These are phyloP conservation scores for Enteromius viviparus DNA, from an alignment of 2,797 vertebrate genomes.

Conservation along the genomic window DNA sequence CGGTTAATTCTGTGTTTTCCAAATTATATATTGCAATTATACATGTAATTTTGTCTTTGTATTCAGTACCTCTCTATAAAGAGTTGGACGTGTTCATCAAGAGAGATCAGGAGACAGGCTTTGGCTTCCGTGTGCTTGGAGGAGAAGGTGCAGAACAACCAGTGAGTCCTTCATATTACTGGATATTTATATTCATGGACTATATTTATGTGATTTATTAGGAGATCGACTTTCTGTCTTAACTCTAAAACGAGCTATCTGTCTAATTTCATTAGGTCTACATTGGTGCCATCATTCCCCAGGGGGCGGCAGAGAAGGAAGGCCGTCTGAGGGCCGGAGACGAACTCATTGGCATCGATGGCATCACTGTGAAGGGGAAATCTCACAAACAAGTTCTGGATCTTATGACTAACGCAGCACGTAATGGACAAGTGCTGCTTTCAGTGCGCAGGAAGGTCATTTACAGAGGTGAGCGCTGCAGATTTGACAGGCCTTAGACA, in stretches of 20 bases:
- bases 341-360: slow-evolving; percentile 94
- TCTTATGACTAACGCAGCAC: slow-evolving; percentile 94
- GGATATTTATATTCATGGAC: not conserved
- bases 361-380: slow-evolving; percentile 90
- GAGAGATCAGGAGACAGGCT: slow-evolving; percentile 95
- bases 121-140: slow-evolving; percentile 96
- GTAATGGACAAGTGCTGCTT: slow-evolving; percentile 94
- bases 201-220: slow-evolving; percentile 7
- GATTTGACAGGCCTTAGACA: slow-evolving; percentile 22
- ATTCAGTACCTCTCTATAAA: slow-evolving; percentile 88
- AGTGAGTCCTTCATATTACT: slow-evolving; percentile 73
- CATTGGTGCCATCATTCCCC: slow-evolving; percentile 93
- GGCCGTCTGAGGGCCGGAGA: slow-evolving; percentile 93
- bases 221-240: slow-evolving; percentile 6
- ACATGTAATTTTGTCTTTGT: not conserved
- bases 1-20: not conserved
- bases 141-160: slow-evolving; percentile 96
- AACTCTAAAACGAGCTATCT: slow-evolving; percentile 5
- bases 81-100: slow-evolving; percentile 96
- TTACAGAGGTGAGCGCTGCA: slow-evolving; percentile 77
- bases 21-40: not conserved
- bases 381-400: slow-evolving; percentile 98
- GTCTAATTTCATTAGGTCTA: slow-evolving; percentile 83
- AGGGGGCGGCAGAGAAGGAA: slow-evolving; percentile 94
- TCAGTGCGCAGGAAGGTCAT: slow-evolving; percentile 90